phyloP scores from a whole-genome alignment of 2,113 vertebrate genomes.

The Cephalopholis sonnerati region DNA sequence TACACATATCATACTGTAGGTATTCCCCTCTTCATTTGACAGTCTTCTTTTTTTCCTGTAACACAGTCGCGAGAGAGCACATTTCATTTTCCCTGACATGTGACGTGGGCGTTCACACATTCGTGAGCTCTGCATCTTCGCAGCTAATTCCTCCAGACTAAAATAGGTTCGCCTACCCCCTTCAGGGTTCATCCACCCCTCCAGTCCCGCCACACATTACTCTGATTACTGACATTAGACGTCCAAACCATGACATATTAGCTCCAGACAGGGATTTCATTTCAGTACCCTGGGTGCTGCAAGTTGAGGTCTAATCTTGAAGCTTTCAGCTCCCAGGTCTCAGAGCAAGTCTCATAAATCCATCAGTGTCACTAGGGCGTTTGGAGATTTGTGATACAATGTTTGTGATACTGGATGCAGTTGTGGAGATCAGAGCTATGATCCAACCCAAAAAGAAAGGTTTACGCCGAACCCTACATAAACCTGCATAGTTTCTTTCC shows the following conservation, averaged over 20 bases:
- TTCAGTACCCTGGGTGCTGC: background rate
- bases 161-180: conserved; percentile 46
- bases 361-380: background rate
- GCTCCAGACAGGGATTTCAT: conserved; percentile 34
- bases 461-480: too few species aligned
- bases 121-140: conserved; percentile 43
- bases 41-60: background rate
- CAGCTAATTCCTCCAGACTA: conserved; percentile 49
- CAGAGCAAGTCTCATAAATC: conserved; percentile 7
- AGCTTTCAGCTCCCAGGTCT: conserved; percentile 11
- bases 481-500: too few species aligned
- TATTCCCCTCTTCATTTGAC: background rate
- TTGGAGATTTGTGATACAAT: conserved; percentile 1
- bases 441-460: too few species aligned
- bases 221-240: conserved; percentile 55
- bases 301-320: conserved; percentile 36
- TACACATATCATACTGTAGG: conserved; percentile 9
- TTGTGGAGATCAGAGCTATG: too few species aligned
- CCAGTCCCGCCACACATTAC: conserved; percentile 25
- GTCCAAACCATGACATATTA: conserved; percentile 50
- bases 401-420: conserved; percentile 5
- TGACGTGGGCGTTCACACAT: conserved; percentile 57
- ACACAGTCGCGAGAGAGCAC: conserved; percentile 1
- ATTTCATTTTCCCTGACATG: conserved; percentile 43
- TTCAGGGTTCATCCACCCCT: conserved; percentile 33